phyloP scores from a whole-genome alignment of 2,888 invertebrate genomes.

The Tanytarsus gracilentus region DNA sequence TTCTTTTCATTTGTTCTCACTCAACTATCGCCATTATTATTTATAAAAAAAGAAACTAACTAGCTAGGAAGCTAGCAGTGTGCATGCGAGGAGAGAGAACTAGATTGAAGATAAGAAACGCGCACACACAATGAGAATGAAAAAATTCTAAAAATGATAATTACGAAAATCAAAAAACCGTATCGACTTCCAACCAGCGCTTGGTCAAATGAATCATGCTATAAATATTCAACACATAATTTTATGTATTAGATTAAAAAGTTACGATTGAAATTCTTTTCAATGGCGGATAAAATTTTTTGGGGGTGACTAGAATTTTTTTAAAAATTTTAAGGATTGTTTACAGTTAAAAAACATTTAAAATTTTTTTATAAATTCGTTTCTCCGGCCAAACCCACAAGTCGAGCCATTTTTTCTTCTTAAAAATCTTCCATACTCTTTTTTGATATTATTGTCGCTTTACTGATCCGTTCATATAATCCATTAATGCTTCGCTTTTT shows the following conservation, averaged over 20 bases:
- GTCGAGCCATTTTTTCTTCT: background rate
- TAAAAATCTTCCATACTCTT: background rate
- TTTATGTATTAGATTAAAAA: constrained; percentile 15
- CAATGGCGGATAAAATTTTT: background rate
- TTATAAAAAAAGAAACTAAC: constrained; percentile 8
- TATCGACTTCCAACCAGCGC: constrained; percentile 21
- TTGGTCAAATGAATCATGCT: background rate
- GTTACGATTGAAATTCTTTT: background rate
- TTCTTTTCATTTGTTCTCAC: background rate
- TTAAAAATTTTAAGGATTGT: too few species aligned
- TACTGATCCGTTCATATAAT: background rate
- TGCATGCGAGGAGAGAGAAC: background rate
- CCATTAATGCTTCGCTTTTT: constrained; percentile 7
- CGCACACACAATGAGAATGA: constrained; percentile 2
- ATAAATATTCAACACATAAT: constrained; percentile 22
- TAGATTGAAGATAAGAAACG: constrained; percentile 8
- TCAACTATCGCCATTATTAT: constrained; percentile 16
- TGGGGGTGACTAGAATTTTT: background rate
- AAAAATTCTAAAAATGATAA: constrained; percentile 25
- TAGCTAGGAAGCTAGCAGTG: too few species aligned
- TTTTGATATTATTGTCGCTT: background rate
- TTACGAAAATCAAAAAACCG: constrained; percentile 23
- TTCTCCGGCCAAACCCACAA: background rate
- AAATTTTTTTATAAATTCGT: too few species aligned
- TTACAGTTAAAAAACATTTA: too few species aligned